phyloP scores from a whole-genome alignment of 2,797 vertebrate genomes.

The Petrocephalus sullivani region DNA sequence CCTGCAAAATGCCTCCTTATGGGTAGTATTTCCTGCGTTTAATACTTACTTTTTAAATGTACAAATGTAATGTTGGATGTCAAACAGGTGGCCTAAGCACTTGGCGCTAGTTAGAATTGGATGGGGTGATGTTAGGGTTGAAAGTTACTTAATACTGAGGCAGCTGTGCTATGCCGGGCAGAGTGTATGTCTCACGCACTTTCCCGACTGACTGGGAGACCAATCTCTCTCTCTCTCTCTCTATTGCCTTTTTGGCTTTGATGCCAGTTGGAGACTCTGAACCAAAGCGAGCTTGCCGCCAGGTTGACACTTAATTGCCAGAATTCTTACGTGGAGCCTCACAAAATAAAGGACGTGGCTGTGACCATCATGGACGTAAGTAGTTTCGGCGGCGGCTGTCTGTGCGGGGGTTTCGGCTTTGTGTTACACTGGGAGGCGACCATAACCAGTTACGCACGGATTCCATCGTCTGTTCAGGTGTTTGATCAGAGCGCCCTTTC shows the following conservation, averaged over 20 bases:
- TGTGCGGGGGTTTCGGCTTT: not conserved
- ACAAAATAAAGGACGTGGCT: conserved; percentile 90
- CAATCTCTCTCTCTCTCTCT: not conserved
- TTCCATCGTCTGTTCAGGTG: conserved; percentile 61
- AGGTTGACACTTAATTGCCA: conserved; percentile 96
- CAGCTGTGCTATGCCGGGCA: not conserved
- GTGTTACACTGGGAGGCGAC: not conserved
- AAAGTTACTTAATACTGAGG: not conserved
- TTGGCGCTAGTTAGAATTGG: not conserved
- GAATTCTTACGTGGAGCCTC: conserved; percentile 96
- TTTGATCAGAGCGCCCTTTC: conserved; percentile 98
- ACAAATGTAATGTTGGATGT: not conserved
- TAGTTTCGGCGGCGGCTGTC: not conserved
- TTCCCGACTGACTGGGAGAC: not conserved
- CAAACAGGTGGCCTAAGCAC: not conserved
- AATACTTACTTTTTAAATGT: not conserved
- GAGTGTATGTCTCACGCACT: not conserved
- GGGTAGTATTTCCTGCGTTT: not conserved
- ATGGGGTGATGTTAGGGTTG: not conserved
- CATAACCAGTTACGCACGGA: not conserved
- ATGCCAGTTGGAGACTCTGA: conserved; percentile 83
- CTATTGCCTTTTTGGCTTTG: not conserved
- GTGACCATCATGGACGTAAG: conserved; percentile 97
- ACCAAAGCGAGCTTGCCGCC: conserved; percentile 91
- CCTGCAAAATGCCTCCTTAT: not conserved